Percentiles rank a stretch among this genome's conserved stretches.
Evolutionary conservation across 2,888 invertebrate species (phyloP).

Genomic region (Drymonia ruficornis): DNA sequence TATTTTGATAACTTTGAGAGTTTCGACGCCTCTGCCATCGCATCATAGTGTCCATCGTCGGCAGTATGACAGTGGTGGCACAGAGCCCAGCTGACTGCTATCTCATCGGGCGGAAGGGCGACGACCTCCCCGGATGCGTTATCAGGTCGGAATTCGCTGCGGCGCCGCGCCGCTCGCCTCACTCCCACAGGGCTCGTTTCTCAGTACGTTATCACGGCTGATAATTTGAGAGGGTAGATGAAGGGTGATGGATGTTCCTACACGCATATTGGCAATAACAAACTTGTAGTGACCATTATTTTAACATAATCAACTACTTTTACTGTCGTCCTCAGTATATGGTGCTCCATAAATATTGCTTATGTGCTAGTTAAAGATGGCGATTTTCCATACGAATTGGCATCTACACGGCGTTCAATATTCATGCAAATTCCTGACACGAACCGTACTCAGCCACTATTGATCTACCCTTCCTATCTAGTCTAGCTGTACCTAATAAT

Average conservation of each 20-base stretch:
- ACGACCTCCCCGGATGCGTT: slow-evolving; percentile 73
- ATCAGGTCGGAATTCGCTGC: slow-evolving; percentile 48
- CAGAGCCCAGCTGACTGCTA: slow-evolving; percentile 66
- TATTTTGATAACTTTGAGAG: not conserved
- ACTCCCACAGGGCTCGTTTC: slow-evolving; percentile 3
- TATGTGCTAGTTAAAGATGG: too few relatives aligned
- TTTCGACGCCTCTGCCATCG: not conserved
- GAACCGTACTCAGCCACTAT: too few relatives aligned
- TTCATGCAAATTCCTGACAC: too few relatives aligned
- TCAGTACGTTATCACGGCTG: slow-evolving; percentile 1
- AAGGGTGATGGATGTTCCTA: not conserved
- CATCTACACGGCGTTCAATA: too few relatives aligned
- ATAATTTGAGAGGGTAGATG: not conserved
- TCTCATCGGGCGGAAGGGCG: slow-evolving; percentile 66
- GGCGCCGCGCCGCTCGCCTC: slow-evolving; percentile 12
- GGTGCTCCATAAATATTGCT: too few relatives aligned
- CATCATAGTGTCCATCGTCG: too few relatives aligned
- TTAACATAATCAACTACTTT: too few relatives aligned
- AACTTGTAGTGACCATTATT: not conserved
- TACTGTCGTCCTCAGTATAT: too few relatives aligned
- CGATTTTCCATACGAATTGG: too few relatives aligned
- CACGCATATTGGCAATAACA: not conserved
- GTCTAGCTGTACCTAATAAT: too few relatives aligned
- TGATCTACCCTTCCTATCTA: too few relatives aligned
- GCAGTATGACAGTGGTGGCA: slow-evolving; percentile 13